A percentile compares a stretch with the other conserved stretches of the same genome.
These are phyloP conservation scores for Paradisaea rubra DNA, from an alignment of 2,113 vertebrate genomes.

Conservation along the genomic window DNA sequence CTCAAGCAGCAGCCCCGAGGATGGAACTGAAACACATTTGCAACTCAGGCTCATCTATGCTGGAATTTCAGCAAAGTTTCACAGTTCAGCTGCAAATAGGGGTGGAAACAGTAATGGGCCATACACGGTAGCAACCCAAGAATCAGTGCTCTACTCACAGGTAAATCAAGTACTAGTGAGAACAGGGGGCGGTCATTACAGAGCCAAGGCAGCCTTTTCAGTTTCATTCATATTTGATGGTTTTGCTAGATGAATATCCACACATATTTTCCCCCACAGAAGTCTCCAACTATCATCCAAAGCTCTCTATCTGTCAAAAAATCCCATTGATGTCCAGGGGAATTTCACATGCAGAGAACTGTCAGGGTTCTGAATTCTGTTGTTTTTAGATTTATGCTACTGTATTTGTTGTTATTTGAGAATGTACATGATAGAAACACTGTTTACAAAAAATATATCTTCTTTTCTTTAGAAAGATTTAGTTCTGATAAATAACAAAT, in stretches of 20 bases:
- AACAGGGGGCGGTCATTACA: fast-evolving
- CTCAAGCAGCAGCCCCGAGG: neutral
- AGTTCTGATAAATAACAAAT: slow-evolving; percentile 73
- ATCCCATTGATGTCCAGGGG: neutral
- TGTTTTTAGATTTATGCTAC: slow-evolving; percentile 18
- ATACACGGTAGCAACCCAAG: neutral
- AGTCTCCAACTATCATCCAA: neutral
- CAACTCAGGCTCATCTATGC: neutral
- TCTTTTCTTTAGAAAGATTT: slow-evolving; percentile 78
- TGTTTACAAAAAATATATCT: slow-evolving; percentile 80
- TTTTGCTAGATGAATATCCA: neutral
- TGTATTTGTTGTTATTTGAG: slow-evolving; percentile 58
- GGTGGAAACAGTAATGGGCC: neutral
- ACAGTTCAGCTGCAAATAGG: neutral
- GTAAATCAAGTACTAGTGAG: neutral
- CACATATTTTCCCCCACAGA: neutral
- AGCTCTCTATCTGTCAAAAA: neutral
- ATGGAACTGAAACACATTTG: too few relatives aligned
- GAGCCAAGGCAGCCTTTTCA: neutral
- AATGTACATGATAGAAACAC: slow-evolving; percentile 77
- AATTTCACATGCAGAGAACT: neutral
- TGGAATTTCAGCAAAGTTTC: neutral
- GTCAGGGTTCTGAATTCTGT: neutral
- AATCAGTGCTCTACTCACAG: neutral
- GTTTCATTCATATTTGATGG: neutral